Base-by-base conservation (phyloP, 2,888 invertebrate genomes). In the Mesoligia furuncula region DNA sequence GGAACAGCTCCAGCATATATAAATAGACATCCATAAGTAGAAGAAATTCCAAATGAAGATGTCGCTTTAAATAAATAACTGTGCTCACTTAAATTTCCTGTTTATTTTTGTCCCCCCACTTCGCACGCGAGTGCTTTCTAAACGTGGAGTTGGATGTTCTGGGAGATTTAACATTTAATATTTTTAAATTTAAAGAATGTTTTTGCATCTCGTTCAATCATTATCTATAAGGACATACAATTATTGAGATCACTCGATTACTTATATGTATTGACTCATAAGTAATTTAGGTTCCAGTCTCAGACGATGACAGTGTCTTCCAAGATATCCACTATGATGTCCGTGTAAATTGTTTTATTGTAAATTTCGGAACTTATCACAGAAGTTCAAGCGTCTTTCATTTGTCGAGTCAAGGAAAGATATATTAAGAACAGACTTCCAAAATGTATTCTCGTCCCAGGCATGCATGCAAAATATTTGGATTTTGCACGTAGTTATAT, bases 51-150 rank as follows among this genome's bases (percentile, higher is more conserved):
- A 85, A 89, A 88, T 86, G 88, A 89, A 89, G 92, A 90, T 95
- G 95, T 95, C 95, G 93, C 94, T 93, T 93, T 92, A 94, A 94
- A 95, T 95, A 95, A 94, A 95, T 95, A 94, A 92, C 91, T 89
- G 91, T 87, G 88, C 90, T 93, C 93, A 92, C 94, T 94, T 93
- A 93, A 93, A 94, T 95, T 94, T 95, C 94, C 92, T 90, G 95
- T 93, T 93, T 96, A 96, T 96, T 96, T 95, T 93, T 88, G 95
- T 94, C 90, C 90, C 93, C 93, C 92, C 88, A 84, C 90, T 90
- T 88, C 87, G 90, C 86, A 89, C 79, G 73, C 83, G 88, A 80
- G 88, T 89, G 90, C 85, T 90, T 90, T 92, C 93, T 93, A 92
- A 92, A 93, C 92, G 88, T 85, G 90, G 91, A 92, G 87, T 87